Evolutionary conservation across 2,888 invertebrate genomes (phyloP).

Genomic region (Megaustenia siamemsis): DNA sequence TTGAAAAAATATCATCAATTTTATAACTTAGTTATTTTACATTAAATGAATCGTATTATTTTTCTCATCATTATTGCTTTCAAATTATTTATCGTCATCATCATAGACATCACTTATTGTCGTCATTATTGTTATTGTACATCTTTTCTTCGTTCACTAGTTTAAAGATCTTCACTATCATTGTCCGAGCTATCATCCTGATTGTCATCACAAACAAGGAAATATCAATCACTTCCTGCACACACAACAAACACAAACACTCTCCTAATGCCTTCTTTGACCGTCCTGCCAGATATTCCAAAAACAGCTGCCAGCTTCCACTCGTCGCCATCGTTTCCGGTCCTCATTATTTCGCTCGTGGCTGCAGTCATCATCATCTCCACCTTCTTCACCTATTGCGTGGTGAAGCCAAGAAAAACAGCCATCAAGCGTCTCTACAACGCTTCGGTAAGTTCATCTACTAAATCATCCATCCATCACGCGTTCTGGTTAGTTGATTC

Average conservation of each 20-base stretch:
- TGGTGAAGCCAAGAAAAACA: conserved; percentile 63
- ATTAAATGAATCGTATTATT: too few species aligned
- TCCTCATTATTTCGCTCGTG: conserved; percentile 68
- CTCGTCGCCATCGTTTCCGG: conserved; percentile 60
- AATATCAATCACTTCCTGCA: too few species aligned
- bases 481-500: too few species aligned
- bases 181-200: too few species aligned
- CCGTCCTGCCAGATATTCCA: conserved; percentile 17
- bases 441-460: conserved; percentile 32
- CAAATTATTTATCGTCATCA: too few species aligned
- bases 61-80: too few species aligned
- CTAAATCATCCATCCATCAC: neutral
- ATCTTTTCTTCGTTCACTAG: neutral
- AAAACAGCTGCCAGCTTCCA: conserved; percentile 37
- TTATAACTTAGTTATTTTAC: too few species aligned
- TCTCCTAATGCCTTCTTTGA: neutral
- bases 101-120: neutral
- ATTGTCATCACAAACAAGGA: too few species aligned
- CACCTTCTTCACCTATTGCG: conserved; percentile 68
- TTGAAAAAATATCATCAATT: too few species aligned
- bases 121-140: neutral
- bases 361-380: conserved; percentile 65
- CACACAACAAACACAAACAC: neutral
- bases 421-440: conserved; percentile 61
- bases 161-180: neutral